Base-by-base conservation (phyloP, 1,140 invertebrate genomes). In the Sycobia sp. region DNA sequence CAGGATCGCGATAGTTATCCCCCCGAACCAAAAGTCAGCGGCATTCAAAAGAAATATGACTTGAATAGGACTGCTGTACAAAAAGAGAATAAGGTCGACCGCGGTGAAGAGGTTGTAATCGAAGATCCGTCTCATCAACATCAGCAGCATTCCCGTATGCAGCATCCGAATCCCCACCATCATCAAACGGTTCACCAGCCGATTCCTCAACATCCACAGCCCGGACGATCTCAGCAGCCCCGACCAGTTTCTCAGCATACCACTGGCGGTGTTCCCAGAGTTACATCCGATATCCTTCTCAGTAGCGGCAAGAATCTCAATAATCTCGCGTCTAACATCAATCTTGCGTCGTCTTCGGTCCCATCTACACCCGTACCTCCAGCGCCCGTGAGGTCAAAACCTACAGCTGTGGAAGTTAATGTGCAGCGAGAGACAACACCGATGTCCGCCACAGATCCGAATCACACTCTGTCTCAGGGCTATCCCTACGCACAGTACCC, bases 401-500 rank as follows among this genome's bases (percentile, higher is more conserved):
- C 8, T 22, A 16, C n/a, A 36, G 23, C 43, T 10, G 2, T 11
- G 23, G 62, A 62, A 22, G 13, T 43, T 9, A 36, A 29, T 14
- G 56, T 46, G 20, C 11, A 10, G 25, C 59, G 61, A 43, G 70
- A 70, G 51, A 65, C 54, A 43, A 62, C 60, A 10, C 4, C 4
- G 5, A 49, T 64, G 44, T 55, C 18, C 70, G 75, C 32, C 61
- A 66, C 14, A 73, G 73, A 8, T n/a, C 54, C 70, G 20, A 73
- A 75, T 27, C 67, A 25, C 0, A n/a, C 59, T 4, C 46, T 79
- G 29, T 71, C 77, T 0, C 78, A 80, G 53, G 75, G 69, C 7
- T 82, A 82, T 67, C 76, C 77, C 13, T 82, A 80, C 43, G 73
- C 78, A 16, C 79, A 81, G 7, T 82, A 78, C 62, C 78, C 80